Evolutionary conservation across 2,888 invertebrate genomes (phyloP).

Genomic region (Mythimna albipuncta): DNA sequence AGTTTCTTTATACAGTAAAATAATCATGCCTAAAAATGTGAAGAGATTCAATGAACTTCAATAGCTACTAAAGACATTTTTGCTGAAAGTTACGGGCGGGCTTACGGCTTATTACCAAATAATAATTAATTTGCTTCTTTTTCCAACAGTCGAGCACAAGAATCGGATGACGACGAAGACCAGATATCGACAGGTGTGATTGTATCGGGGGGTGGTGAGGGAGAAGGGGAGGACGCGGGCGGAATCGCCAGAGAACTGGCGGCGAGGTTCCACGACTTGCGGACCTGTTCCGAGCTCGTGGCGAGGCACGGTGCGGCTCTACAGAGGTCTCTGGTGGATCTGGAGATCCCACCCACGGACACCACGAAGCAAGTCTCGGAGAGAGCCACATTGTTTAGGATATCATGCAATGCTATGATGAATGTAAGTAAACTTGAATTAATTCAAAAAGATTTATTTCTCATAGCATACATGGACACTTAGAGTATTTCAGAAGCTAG

Average conservation of each 20-base stretch:
- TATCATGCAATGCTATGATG: constrained; percentile 99
- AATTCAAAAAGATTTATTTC: too few relatives aligned
- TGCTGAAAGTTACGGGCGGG: background rate
- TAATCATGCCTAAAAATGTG: too few relatives aligned
- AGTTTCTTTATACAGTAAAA: too few relatives aligned
- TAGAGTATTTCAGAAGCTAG: too few relatives aligned
- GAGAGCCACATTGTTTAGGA: constrained; percentile 98
- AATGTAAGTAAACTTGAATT: constrained; percentile 90
- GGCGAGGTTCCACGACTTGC: constrained; percentile 95
- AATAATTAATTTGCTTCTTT: constrained; percentile 1
- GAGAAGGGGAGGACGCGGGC: constrained; percentile 90
- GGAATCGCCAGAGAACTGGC: constrained; percentile 94
- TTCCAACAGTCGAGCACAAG: constrained; percentile 90
- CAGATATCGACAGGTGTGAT: constrained; percentile 88
- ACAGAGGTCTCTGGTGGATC: constrained; percentile 94
- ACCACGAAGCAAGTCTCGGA: constrained; percentile 97
- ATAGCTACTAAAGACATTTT: background rate
- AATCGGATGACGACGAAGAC: constrained; percentile 94
- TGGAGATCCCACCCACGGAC: constrained; percentile 93
- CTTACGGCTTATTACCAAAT: background rate
- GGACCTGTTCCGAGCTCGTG: constrained; percentile 97
- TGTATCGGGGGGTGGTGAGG: constrained; percentile 88
- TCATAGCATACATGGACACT: too few relatives aligned
- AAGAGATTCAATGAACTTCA: background rate
- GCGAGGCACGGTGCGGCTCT: constrained; percentile 96